Base-by-base conservation (phyloP, 2,888 invertebrate genomes). In the Trichopoda pennipes region DNA sequence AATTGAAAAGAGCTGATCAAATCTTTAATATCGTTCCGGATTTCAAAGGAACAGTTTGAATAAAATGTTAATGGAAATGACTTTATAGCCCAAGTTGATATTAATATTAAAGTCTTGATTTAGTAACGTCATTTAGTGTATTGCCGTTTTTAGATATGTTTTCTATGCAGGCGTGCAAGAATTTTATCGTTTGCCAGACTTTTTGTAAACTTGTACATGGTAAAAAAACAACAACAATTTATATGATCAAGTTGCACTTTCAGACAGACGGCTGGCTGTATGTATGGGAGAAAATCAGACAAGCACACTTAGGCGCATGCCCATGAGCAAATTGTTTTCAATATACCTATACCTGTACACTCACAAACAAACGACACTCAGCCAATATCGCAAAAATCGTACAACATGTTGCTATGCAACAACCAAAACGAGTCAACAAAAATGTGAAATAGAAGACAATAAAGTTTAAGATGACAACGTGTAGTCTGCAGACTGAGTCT, bases 231-330 rank as follows among this genome's bases (percentile, higher is more conserved):
- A 38, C 44, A 73, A 68, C 44, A 73, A 68, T 76, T 73, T 66
- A 78, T 58, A 60, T 73, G 72, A 72, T 79, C 78, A 73, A 73
- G 70, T 64, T 72, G 51, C 28, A 68, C n/a, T 44, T 28, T 28
- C 66, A 51, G 42, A 58, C 60, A 68, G 32, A 53, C 68, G 21
- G 35, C 61, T 53, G 16, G 61, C 55, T 53, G 16, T 61, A 51
- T 61, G 75, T 53, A 53, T n/a, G n/a, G n/a, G n/a, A 68, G 42
- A 68, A 51, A 68, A 66, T 44, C 60, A 19, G 17, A 44, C 23
- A 32, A 23, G 32, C 10, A 58, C 19, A 28, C 32, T 42, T 16
- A 35, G 8, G 8, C 28, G 28, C 28, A 7, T 2, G 21, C 49
- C 35, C 10, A 42, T 19, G 4, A 19, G 14, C 69, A 44, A 44